Evolutionary conservation across 2,113 vertebrate genomes (phyloP), one percentile per base, ranked within the genome.

Genomic region (Paralichthys olivaceus): DNA sequence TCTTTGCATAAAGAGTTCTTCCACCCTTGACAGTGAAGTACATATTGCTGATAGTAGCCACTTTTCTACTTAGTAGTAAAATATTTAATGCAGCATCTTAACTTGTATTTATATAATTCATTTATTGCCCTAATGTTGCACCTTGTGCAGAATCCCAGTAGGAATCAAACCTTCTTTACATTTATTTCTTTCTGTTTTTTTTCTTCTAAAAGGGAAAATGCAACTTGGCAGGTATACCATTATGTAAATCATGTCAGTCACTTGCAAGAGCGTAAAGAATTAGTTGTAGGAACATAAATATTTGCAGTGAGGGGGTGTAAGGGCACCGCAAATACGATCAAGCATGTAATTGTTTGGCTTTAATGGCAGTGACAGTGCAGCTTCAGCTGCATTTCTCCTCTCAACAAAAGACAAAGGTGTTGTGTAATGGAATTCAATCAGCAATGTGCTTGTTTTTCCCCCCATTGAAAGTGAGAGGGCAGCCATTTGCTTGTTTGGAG

Each of bases 311-410:
- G 75, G 51, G 62, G 71, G 55, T 34, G 72, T 83, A 56, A 69
- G 83, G 72, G 74, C 77, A 75, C 62, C 73, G 72, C 43, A 75
- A 84, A 86, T 83, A 83, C 68, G 76, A 87, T 86, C 83, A 70
- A 37, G 28, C 76, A 53, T 72, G 77, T 85, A 71, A 87, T 85
- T 85, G 72, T 80, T 67, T 37, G 59, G 63, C 60, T 9, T 20
- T 80, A 84, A 85, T 79, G 87, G 71, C 70, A 68, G 56, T 72
- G 83, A 85, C 75, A 78, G 58, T 2, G 14, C 29, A 34, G 58
- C 83, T 78, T 77, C 74, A 58, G 80, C 61, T 49, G 71, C 69
- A 84, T 56, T 60, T 57, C 22, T 68, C 29, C 53, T 75, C 63
- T 69, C 43, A 62, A 60, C 51, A 69, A 58, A 22, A 72, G 69